Evolutionary conservation across 2,888 invertebrate genomes (phyloP).

Genomic region (Rotaria magnacalcarata): DNA sequence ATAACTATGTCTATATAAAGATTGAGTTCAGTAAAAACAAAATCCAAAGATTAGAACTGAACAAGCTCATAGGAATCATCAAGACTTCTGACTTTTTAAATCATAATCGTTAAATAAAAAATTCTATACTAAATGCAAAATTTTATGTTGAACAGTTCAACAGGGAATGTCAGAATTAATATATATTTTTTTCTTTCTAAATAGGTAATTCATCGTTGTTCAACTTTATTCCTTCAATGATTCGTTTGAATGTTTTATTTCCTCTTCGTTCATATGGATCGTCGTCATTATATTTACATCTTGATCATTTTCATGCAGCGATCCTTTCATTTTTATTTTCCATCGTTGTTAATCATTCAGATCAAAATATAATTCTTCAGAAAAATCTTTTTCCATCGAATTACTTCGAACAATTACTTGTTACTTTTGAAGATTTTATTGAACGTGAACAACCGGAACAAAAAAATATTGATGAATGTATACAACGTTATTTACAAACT

Average conservation of each 20-base stretch:
- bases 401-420: constrained; percentile 10
- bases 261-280: neutral
- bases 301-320: constrained; percentile 23
- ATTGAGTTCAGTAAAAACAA: too few species aligned
- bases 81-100: too few species aligned
- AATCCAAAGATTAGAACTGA: too few species aligned
- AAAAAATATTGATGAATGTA: neutral
- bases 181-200: neutral
- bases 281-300: neutral
- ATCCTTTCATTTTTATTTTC: constrained; percentile 34
- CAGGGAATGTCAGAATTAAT: too few species aligned
- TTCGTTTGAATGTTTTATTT: constrained; percentile 20
- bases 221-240: constrained; percentile 1
- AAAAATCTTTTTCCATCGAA: neutral
- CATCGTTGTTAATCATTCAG: neutral
- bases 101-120: too few species aligned
- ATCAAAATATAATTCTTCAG: neutral
- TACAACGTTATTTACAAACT: constrained; percentile 35
- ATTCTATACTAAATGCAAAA: too few species aligned
- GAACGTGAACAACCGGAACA: neutral
- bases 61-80: too few species aligned
- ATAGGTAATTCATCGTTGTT: neutral
- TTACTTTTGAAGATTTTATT: neutral
- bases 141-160: too few species aligned
- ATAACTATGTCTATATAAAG: too few species aligned